Percentiles rank a stretch among this genome's conserved stretches.
These are phyloP conservation scores for Artemia sinica DNA, from an alignment of 2,888 invertebrate genomes.

Conservation along the genomic window DNA sequence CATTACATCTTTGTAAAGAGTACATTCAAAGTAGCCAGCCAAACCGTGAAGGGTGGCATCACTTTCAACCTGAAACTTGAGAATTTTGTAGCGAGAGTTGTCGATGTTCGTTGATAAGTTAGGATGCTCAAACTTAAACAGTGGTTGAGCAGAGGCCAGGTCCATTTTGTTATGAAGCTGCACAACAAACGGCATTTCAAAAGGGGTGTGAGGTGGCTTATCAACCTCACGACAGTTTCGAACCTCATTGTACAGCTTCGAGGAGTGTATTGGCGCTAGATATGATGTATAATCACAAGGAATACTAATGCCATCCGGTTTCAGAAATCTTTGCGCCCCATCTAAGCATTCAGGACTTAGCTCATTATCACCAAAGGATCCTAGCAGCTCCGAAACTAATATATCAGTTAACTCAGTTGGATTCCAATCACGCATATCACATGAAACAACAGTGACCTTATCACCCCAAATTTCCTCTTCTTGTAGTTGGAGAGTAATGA, in stretches of 20 bases:
- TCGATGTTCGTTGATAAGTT: slow-evolving; percentile 44
- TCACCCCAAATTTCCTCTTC: slow-evolving; percentile 59
- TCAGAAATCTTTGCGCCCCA: slow-evolving; percentile 70
- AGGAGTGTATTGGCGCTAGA: slow-evolving; percentile 77
- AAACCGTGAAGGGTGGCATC: slow-evolving; percentile 80
- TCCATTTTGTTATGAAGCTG: slow-evolving; percentile 67
- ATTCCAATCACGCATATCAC: slow-evolving; percentile 68
- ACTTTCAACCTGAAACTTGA: slow-evolving; percentile 49
- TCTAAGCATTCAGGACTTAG: slow-evolving; percentile 94
- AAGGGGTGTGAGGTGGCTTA: slow-evolving; percentile 37
- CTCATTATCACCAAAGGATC: slow-evolving; percentile 97
- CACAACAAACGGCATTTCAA: slow-evolving; percentile 81
- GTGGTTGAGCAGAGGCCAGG: slow-evolving; percentile 49
- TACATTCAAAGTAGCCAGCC: slow-evolving; percentile 83
- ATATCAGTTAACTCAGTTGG: slow-evolving; percentile 80
- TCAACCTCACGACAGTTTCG: slow-evolving; percentile 32
- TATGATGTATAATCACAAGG: slow-evolving; percentile 76
- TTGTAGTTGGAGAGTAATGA: slow-evolving; percentile 59
- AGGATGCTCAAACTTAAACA: slow-evolving; percentile 83
- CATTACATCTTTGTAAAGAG: slow-evolving; percentile 61
- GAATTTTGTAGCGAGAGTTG: slow-evolving; percentile 51
- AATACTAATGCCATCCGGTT: slow-evolving; percentile 73
- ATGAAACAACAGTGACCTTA: slow-evolving; percentile 55
- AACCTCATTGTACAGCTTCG: slow-evolving; percentile 65
- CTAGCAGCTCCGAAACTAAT: slow-evolving; percentile 82